Percentiles rank a stretch among this genome's conserved stretches.
These are phyloP conservation scores for Aleadryas rufinucha DNA, from an alignment of 2,113 vertebrate species.

Conservation along the genomic window DNA sequence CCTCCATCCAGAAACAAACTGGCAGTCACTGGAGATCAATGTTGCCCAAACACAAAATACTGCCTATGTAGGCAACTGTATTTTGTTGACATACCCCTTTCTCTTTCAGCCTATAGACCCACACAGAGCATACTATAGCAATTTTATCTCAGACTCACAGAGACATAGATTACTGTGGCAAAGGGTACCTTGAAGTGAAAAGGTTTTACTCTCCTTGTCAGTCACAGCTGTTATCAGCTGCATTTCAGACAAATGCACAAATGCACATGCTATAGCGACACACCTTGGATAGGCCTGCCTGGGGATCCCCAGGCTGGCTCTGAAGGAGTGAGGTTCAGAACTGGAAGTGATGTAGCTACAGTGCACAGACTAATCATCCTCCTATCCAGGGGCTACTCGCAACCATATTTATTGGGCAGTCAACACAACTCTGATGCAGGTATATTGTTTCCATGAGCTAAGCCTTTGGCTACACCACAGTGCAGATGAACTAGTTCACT, in stretches of 20 bases:
- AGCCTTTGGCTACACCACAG: background rate
- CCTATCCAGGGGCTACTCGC: background rate
- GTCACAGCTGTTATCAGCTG: background rate
- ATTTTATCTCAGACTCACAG: background rate
- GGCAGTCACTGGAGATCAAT: background rate
- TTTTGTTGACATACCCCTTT: background rate
- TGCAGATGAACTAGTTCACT: background rate
- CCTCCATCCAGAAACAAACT: background rate
- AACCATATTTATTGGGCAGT: background rate
- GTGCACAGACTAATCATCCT: background rate
- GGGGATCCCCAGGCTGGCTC: background rate
- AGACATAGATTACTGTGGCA: background rate
- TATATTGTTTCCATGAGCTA: background rate
- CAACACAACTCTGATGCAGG: background rate
- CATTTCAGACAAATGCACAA: background rate
- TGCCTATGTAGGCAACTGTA: background rate
- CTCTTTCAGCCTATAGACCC: background rate
- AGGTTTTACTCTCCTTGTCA: background rate
- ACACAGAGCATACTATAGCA: background rate
- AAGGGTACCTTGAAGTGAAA: background rate
- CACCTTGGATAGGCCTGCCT: background rate
- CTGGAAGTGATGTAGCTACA: background rate
- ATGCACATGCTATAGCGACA: accelerated
- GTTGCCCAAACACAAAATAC: background rate
- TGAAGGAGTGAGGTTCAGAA: background rate